Evolutionary conservation across 2,797 vertebrate species (phyloP).

Genomic region (Avahi laniger): DNA sequence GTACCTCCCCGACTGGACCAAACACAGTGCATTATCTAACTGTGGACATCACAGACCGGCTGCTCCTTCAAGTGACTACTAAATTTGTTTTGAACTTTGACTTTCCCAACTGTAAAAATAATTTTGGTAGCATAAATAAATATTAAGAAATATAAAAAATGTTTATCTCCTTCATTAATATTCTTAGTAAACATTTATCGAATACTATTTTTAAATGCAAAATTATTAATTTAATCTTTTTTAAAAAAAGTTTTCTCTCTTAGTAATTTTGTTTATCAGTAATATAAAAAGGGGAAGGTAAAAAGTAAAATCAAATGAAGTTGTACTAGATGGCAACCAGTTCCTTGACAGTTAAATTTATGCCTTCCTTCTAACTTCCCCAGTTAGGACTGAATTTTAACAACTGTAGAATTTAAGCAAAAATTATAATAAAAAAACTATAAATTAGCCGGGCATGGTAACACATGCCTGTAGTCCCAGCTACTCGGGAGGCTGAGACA

Average conservation of each 20-base stretch:
- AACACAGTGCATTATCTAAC: neutral
- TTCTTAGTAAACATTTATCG: neutral
- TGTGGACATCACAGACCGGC: neutral
- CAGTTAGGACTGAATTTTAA: slow-evolving; percentile 19
- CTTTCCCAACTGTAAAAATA: neutral
- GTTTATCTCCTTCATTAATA: neutral
- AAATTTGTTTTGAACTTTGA: neutral
- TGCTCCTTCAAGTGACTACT: neutral
- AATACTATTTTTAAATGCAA: neutral
- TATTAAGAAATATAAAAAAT: neutral
- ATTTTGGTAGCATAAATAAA: neutral
- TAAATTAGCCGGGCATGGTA: too few species aligned
- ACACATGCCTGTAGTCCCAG: too few species aligned
- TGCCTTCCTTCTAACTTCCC: neutral
- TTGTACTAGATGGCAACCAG: neutral
- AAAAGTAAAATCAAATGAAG: neutral
- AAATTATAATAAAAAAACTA: neutral
- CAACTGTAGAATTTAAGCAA: neutral
- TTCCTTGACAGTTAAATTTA: neutral
- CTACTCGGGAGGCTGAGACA: too few species aligned
- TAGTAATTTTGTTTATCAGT: neutral
- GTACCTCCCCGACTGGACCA: neutral
- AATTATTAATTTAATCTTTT: neutral
- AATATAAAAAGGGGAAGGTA: neutral
- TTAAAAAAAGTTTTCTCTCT: neutral